phyloP scores from a whole-genome alignment of 2,888 invertebrate genomes.

The Phalangium opilio region DNA sequence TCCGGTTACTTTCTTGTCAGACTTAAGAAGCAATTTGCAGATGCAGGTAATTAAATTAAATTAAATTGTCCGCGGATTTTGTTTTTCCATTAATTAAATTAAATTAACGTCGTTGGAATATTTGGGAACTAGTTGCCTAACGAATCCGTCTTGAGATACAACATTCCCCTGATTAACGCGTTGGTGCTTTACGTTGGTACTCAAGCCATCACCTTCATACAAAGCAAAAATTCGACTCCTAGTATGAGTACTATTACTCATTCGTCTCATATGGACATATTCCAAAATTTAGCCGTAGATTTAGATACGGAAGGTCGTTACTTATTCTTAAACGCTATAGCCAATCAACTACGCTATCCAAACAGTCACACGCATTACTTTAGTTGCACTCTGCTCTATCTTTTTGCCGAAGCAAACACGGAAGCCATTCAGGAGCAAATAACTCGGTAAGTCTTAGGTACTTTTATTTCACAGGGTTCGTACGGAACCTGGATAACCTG shows the following conservation, averaged over 20 bases:
- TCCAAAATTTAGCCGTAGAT: conserved; percentile 96
- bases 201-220: conserved; percentile 81
- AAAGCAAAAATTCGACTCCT: conserved; percentile 77
- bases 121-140: conserved; percentile 40
- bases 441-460: conserved; percentile 42
- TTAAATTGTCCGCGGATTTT: too few relatives aligned
- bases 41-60: too few relatives aligned
- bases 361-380: conserved; percentile 99
- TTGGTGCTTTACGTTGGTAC: conserved; percentile 94
- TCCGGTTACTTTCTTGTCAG: conserved; percentile 88
- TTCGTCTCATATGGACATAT: conserved; percentile 98
- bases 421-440: conserved; percentile 98
- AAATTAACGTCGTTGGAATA: background rate
- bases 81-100: background rate
- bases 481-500: too few relatives aligned
- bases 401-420: conserved; percentile 93
- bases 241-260: conserved; percentile 97
- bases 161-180: conserved; percentile 91
- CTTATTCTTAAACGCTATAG: conserved; percentile 92
- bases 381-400: conserved; percentile 87
- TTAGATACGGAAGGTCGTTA: conserved; percentile 93
- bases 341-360: conserved; percentile 95
- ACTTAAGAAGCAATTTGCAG: conserved; percentile 76
- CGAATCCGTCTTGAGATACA: conserved; percentile 82
- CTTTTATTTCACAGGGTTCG: too few relatives aligned